Percentiles rank a stretch among this genome's conserved stretches.
Conservation (phyloP, 2,888 invertebrate species). For the Orchesellides sinensis region DNA sequence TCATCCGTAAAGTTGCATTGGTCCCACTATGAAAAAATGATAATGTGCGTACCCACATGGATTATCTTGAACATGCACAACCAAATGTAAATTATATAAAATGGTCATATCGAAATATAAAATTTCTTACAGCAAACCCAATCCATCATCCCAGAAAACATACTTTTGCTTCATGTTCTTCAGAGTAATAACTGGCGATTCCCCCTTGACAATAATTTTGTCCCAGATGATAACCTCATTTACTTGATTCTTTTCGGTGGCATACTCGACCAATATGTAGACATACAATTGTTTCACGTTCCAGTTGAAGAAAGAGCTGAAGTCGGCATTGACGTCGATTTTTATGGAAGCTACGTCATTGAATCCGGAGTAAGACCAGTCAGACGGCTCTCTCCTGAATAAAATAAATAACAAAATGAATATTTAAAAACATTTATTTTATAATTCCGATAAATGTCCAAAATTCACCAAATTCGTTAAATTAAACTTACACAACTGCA, state of each 20-base stretch:
- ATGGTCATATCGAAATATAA: not conserved
- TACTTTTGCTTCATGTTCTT: not conserved
- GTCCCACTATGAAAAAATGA: not conserved
- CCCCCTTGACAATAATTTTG: not conserved
- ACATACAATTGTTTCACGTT: conserved; percentile 29
- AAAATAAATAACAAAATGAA: not conserved
- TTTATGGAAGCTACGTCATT: not conserved
- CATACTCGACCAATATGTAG: not conserved
- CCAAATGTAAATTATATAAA: not conserved
- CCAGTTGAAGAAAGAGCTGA: conserved; percentile 10
- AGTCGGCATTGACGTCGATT: not conserved
- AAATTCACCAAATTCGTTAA: not conserved
- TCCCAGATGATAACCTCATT: conserved; percentile 22
- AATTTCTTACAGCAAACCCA: not conserved
- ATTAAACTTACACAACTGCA: no score
- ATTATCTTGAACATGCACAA: not conserved
- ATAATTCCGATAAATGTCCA: no score
- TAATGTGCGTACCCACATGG: not conserved
- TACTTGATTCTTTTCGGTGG: not conserved
- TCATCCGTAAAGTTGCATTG: not conserved
- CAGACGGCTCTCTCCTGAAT: not conserved
- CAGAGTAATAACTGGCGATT: not conserved
- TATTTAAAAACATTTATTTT: no score
- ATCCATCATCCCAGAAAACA: not conserved
- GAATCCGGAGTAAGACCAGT: not conserved